These are phyloP conservation scores for Aphis gossypii DNA, from an alignment of 1,140 invertebrate genomes.

Conservation along the genomic window DNA sequence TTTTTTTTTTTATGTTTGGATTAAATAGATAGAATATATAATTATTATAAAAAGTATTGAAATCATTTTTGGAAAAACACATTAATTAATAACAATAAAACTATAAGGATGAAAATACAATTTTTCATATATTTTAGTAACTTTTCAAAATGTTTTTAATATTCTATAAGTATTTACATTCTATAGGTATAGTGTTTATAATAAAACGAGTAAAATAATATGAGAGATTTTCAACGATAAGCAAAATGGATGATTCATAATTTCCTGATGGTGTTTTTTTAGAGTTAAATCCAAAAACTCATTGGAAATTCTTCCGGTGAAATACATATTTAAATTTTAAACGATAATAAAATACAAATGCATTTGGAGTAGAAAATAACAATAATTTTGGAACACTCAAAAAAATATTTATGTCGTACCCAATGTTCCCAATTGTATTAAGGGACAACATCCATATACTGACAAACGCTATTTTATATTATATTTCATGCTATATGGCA, in stretches of 20 bases:
- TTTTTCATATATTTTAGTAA: neutral
- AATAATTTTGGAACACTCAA: neutral
- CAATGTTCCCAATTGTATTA: neutral
- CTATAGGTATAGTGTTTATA: neutral
- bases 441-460: neutral
- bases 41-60: neutral
- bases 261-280: neutral
- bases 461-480: neutral
- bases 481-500: neutral
- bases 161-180: neutral
- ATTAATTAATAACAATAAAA: neutral
- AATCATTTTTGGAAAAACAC: neutral
- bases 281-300: neutral
- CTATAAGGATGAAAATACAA: neutral
- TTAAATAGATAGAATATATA: too few relatives aligned
- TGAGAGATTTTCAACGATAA: neutral
- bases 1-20: neutral
- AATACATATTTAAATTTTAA: neutral
- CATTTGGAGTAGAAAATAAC: neutral
- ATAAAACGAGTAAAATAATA: neutral
- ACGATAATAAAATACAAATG: neutral
- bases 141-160: neutral
- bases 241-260: neutral
- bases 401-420: neutral
- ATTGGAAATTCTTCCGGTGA: neutral